Conservation (phyloP, 2,113 vertebrate species). For the Malurus elegans region DNA sequence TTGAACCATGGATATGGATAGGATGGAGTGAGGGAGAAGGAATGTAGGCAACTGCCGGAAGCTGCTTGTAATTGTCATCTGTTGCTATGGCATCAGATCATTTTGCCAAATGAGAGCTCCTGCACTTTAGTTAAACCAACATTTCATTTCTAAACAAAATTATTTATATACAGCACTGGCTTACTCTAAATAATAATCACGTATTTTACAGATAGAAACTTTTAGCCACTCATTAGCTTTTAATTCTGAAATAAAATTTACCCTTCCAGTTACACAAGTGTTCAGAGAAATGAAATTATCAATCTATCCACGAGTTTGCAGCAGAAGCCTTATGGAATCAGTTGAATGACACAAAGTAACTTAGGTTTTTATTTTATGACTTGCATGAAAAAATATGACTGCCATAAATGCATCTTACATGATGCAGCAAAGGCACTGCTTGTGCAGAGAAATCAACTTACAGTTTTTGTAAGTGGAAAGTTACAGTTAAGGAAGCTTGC, state of each 20-base stretch:
- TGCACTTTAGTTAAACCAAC: neutral
- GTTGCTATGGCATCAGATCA: slow-evolving; percentile 9
- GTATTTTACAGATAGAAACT: neutral
- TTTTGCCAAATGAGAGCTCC: neutral
- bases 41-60: neutral
- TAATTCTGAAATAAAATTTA: neutral
- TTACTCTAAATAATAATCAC: neutral
- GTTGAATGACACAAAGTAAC: neutral
- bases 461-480: neutral
- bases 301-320: neutral
- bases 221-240: neutral
- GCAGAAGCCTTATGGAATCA: neutral
- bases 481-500: neutral
- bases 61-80: neutral
- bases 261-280: neutral
- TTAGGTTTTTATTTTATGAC: neutral
- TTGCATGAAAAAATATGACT: neutral
- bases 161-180: neutral
- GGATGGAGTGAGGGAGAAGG: neutral
- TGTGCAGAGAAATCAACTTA: neutral
- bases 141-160: neutral
- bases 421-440: neutral
- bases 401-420: neutral
- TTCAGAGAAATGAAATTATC: neutral
- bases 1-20: neutral